Evolutionary conservation across 2,888 invertebrate species (phyloP).

Genomic region (Petrolisthes cinctipes): DNA sequence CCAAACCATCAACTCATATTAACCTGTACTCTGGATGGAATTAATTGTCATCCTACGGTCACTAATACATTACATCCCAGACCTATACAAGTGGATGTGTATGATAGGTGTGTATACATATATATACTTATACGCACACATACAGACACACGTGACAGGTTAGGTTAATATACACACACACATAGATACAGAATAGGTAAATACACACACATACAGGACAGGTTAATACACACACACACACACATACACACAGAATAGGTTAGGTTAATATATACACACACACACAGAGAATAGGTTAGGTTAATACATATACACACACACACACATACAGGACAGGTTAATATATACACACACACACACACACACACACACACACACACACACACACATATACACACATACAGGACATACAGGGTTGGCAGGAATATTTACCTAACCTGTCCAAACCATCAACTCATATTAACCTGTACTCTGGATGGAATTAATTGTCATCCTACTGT

Average conservation of each 20-base stretch:
- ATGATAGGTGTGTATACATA: slow-evolving; percentile 27
- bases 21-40: slow-evolving; percentile 25
- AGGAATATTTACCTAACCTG: slow-evolving; percentile 52
- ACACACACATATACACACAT: too few relatives aligned
- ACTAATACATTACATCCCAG: background rate
- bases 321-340: too few relatives aligned
- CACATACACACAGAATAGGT: too few relatives aligned
- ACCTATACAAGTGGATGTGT: slow-evolving; percentile 35
- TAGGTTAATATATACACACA: too few relatives aligned
- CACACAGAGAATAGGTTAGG: too few relatives aligned
- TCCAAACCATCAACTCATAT: background rate
- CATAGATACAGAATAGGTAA: background rate
- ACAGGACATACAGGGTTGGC: too few relatives aligned
- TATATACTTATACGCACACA: background rate
- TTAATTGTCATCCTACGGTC: slow-evolving; percentile 6
- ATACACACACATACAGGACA: too few relatives aligned
- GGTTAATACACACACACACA: too few relatives aligned
- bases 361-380: too few relatives aligned
- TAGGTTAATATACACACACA: background rate
- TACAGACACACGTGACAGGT: background rate
- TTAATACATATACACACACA: too few relatives aligned
- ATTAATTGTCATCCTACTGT: slow-evolving; percentile 7
- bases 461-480: slow-evolving; percentile 34
- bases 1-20: slow-evolving; percentile 15
- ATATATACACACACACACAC: too few relatives aligned